Evolutionary conservation across 2,888 invertebrate species (phyloP), one percentile per base, ranked within the genome.

Genomic region (Agriopis leucophaearia): DNA sequence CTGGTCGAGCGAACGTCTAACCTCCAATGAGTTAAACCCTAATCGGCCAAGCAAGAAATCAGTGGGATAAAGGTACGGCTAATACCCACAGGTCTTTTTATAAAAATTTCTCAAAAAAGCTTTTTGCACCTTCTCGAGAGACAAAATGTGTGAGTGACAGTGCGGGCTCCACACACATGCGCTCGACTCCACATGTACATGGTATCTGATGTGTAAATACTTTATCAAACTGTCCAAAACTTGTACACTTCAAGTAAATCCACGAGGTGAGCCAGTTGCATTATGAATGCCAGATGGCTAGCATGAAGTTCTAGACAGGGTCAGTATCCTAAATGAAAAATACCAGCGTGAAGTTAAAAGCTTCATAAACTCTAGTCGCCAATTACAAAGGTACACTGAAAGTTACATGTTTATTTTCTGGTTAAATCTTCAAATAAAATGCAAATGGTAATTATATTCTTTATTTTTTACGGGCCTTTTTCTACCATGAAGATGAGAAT

Each of bases 341-440:
- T 16, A 48, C 45, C 58, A 58, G 58, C 8, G 18, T 10, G 13
- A 47, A 16, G 57, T 55, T 42, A 13, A 8, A n/a, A 18, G 44
- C 47, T 38, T 58, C 58, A 38, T 58, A 58, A 48, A 58, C 13
- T 44, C 27, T 45, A 38, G 58, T 58, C 47, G 18, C 47, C 36
- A 48, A 48, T 58, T 48, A 58, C 16, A 16, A 48, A 38, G 48
- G 47, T 36, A 36, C 8, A 15, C 47, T 48, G 47, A 38, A 57
- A 38, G 40, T 48, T 36, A 38, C 8, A 42, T 55, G 36, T 9
- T 52, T 18, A 55, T 55, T 42, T 55, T 27, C 42, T 42, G 18
- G 27, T 55, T 18, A 55, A 15, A 44, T 5, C 7, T 44, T n/a
- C 57, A 36, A 57, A 57, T 45, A 57, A 56, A 56, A 40, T 1